Base-by-base conservation (phyloP, 2,888 invertebrate species). In the Deilephila porcellus region DNA sequence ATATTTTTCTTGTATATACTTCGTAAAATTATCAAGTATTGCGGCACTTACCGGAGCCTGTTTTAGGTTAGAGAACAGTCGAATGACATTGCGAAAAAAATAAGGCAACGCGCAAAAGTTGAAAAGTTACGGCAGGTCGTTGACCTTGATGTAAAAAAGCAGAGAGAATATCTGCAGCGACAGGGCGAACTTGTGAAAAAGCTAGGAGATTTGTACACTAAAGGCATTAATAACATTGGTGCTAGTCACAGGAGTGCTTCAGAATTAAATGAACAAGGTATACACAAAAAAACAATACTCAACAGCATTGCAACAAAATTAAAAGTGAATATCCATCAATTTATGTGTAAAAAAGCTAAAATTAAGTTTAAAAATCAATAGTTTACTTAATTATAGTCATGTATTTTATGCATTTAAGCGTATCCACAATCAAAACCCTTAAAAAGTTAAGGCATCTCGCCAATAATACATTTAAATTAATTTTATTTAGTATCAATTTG, bases 11-110 rank as follows among this genome's bases (percentile, higher is more conserved):
- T 56, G 14, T 14, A 14, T 53, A 20, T 32, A 59, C 5, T 11
- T 20, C 17, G 52, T 53, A 53, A 52, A 34, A n/a, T 53, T 11
- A 19, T 14, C 60, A 17, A 63, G 17, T n/a, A 74, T 56, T 5
- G 3, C 25, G 4, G 37, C 17, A 62, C 60, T 67, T 72, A 32
- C 19, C 19, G 4, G 52, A 34, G 34, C 29, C 74, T 71, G 80
- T 88, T 91, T 83, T 89, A 95, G 95, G 95, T 95, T 80, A 90
- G 95, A 77, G 95, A 95, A 86, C 95, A 95, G 81, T 95, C 95
- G 70, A 95, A 94, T 86, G 93, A 93, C 73, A 93, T 95, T 72
- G 95, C 95, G 19, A 93, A 92, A 82, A 92, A 91, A 85, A 89
- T 95, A 78, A 85, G 95, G 78, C 90, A 92, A 82, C 92, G 93